These are phyloP conservation scores for Uria aalge DNA, from an alignment of 2,113 vertebrate species.

Conservation along the genomic window DNA sequence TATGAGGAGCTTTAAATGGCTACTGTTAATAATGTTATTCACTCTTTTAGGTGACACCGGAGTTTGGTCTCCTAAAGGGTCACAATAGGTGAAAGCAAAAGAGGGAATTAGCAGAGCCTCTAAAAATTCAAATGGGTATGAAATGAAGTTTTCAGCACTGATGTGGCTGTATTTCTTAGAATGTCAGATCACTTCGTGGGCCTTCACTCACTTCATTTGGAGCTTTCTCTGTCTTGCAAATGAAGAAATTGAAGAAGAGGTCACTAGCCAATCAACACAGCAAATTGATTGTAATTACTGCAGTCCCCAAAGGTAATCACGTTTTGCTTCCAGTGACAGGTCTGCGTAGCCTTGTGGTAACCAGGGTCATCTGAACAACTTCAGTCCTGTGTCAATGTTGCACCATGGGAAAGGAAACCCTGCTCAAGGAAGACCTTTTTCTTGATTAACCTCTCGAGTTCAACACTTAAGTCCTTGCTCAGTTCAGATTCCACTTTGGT, in stretches of 20 bases:
- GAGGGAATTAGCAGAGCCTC: not conserved
- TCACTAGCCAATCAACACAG: not conserved
- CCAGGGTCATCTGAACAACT: not conserved
- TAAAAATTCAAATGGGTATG: not conserved
- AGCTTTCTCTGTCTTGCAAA: not conserved
- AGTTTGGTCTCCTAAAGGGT: not conserved
- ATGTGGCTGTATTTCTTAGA: not conserved
- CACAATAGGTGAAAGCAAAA: not conserved
- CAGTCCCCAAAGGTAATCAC: not conserved
- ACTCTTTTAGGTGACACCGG: not conserved
- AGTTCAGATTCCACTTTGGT: not conserved
- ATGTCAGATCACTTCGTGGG: not conserved
- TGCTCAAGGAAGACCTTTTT: not conserved
- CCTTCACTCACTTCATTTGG: not conserved
- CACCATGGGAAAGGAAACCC: not conserved
- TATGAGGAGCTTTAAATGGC: not conserved
- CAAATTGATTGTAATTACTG: constrained; percentile 24
- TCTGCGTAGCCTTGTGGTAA: not conserved
- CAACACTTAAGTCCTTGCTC: not conserved
- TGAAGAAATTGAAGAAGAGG: not conserved
- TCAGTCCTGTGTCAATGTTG: not conserved
- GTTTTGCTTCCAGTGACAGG: not conserved
- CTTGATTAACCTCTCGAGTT: not conserved
- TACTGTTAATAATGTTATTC: not conserved
- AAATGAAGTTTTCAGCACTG: not conserved